Base-by-base conservation (phyloP, 2,888 invertebrate species). In the Cloeon dipterum region DNA sequence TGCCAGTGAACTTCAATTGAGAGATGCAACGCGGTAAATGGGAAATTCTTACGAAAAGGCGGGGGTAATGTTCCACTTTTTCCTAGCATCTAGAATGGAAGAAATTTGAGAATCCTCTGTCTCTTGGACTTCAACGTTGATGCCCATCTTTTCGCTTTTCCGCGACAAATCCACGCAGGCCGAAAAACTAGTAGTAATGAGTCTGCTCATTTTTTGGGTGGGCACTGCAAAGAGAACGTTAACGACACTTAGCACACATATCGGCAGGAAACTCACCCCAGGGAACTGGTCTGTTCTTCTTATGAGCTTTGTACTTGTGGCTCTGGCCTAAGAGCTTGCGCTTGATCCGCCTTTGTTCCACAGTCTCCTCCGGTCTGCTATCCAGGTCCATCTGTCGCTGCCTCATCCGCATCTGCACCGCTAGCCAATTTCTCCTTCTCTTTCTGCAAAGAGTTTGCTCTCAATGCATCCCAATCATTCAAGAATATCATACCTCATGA, bases 21-120 rank as follows among this genome's bases (percentile, higher is more conserved):
- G n/a, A n/a, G n/a, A n/a, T n/a, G n/a, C n/a, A n/a, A n/a, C n/a
- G n/a, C n/a, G n/a, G n/a, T n/a, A n/a, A n/a, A n/a, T n/a, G n/a
- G n/a, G n/a, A n/a, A 2, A 11, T 18, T 18, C 37, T 40, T 41
- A 53, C 52, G 50, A 52, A 52, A 94, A 86, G 0, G 93, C 88
- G 0, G 91, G 88, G 1, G 85, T 75, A 42, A 93, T 78, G 55
- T 91, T 86, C 81, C 89, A 89, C 46, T 91, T 89, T 46, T 86
- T 85, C 8, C 85, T 68, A 4, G 86, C 75, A 50, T 91, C 91
- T 4, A 75, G 72, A 14, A 86, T 56, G 2, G 82, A 75, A 35
- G 79, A 74, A 59, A 71, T 67, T 57, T 85, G 79, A 3, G 78
- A 71, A 51, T 85, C 85, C 50, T 82, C 78, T 49, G 79, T 71